phyloP scores from a whole-genome alignment of 2,113 vertebrate genomes.

The Eudyptes chrysolophus region DNA sequence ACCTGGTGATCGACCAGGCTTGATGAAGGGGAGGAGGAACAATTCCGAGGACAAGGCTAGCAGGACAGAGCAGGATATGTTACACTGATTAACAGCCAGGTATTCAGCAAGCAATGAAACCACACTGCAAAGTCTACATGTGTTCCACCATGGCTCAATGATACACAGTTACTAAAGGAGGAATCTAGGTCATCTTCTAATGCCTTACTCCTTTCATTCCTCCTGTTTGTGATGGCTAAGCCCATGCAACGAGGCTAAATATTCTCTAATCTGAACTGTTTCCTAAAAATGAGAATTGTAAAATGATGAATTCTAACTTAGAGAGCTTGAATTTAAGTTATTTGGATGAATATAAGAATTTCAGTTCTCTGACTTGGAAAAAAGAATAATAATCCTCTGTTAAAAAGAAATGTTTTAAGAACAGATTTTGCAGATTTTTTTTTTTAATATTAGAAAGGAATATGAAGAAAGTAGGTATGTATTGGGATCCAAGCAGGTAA shows the following conservation, averaged over 20 bases:
- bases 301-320: neutral
- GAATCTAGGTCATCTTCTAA: neutral
- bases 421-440: neutral
- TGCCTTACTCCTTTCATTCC: neutral
- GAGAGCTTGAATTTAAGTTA: neutral
- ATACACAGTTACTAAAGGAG: neutral
- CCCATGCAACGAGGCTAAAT: neutral
- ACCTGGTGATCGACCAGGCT: neutral
- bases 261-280: neutral
- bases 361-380: neutral
- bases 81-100: neutral
- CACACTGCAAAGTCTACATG: fast-evolving
- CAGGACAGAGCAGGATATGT: neutral
- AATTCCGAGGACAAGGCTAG: neutral
- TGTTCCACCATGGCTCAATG: neutral
- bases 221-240: neutral
- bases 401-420: neutral
- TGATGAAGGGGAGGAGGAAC: neutral
- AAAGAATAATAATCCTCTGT: neutral
- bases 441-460: neutral
- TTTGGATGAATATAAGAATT: neutral
- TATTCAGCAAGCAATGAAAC: neutral
- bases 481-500: neutral
- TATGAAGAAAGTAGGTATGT: neutral
- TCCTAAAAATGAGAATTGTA: neutral